These are phyloP conservation scores for Megalurothrips usitatus DNA, from an alignment of 2,888 invertebrate genomes.

Conservation along the genomic window DNA sequence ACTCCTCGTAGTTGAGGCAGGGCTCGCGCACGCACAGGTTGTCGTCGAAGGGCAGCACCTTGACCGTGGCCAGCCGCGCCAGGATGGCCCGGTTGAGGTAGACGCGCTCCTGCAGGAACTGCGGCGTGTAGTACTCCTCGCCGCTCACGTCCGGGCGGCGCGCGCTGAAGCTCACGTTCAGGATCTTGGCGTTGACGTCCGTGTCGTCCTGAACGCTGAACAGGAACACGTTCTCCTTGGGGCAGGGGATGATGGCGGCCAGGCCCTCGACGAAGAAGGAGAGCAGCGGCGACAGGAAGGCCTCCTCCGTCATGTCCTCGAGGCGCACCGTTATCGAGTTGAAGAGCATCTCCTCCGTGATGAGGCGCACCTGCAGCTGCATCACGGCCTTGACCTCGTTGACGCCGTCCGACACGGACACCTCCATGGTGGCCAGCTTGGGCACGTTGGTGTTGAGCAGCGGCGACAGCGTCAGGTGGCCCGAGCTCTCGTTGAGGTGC, in stretches of 20 bases:
- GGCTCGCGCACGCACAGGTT: constrained; percentile 94
- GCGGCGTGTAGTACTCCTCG: constrained; percentile 76
- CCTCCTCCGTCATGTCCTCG: constrained; percentile 88
- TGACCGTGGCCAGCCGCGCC: constrained; percentile 78
- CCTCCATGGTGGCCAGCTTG: constrained; percentile 87
- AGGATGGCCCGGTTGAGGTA: constrained; percentile 85
- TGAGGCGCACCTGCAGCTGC: constrained; percentile 81
- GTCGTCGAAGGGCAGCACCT: constrained; percentile 93
- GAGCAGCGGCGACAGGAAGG: constrained; percentile 82
- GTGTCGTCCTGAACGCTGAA: constrained; percentile 90
- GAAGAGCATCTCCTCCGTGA: constrained; percentile 90
- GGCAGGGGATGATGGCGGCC: constrained; percentile 87
- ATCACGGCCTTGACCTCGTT: constrained; percentile 91
- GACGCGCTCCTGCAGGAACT: constrained; percentile 87
- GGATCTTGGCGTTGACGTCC: constrained; percentile 77
- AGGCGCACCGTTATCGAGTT: constrained; percentile 91
- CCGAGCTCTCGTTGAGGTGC: constrained; percentile 74
- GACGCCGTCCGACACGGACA: constrained; percentile 90
- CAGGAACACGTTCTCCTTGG: constrained; percentile 85
- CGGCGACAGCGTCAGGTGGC: constrained; percentile 81
- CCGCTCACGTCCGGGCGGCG: constrained; percentile 71
- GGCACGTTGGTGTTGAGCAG: constrained; percentile 94
- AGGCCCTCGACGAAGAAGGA: constrained; percentile 85
- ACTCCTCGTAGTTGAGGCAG: constrained; percentile 89
- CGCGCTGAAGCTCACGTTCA: constrained; percentile 93